phyloP scores from a whole-genome alignment of 92 coral and sea anemone genomes.

The Zoanthus solanderi region DNA sequence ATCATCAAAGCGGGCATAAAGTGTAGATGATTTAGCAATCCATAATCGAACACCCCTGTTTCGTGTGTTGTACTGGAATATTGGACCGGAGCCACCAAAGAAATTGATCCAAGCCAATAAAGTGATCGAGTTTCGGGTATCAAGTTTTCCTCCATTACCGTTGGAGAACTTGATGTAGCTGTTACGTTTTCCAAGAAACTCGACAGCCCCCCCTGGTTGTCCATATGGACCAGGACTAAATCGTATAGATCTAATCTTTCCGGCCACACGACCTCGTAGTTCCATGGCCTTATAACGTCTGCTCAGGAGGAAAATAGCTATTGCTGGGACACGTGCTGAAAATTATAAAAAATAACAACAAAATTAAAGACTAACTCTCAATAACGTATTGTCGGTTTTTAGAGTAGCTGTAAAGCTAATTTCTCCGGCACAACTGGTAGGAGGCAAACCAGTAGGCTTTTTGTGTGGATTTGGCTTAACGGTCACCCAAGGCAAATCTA shows the following conservation, averaged over 20 bases:
- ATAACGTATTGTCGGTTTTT: no score
- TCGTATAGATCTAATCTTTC: conserved; percentile 46
- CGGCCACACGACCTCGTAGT: conserved; percentile 71
- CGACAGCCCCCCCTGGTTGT: conserved; percentile 67
- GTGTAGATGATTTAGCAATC: conserved; percentile 59
- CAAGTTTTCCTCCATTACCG: conserved; percentile 61
- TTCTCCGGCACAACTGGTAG: no score
- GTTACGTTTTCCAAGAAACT: conserved; percentile 67
- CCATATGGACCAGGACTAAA: conserved; percentile 82
- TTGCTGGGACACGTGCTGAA: conserved; percentile 74
- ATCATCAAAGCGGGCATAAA: conserved; percentile 71
- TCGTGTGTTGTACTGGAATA: conserved; percentile 69
- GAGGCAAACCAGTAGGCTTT: no score
- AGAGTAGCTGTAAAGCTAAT: no score
- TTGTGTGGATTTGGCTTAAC: no score
- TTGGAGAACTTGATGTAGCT: conserved; percentile 77
- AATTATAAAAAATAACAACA: neutral
- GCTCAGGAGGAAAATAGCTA: conserved; percentile 80
- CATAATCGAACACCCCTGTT: conserved; percentile 86
- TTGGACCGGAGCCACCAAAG: conserved; percentile 73
- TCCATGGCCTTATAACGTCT: conserved; percentile 67
- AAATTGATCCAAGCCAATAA: conserved; percentile 75
- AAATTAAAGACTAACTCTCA: neutral
- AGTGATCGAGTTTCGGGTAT: conserved; percentile 74
- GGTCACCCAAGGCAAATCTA: no score